A percentile compares a stretch with the other conserved stretches of the same genome.
Conservation (phyloP, 2,113 vertebrate species). For the Callionymus lyra region DNA sequence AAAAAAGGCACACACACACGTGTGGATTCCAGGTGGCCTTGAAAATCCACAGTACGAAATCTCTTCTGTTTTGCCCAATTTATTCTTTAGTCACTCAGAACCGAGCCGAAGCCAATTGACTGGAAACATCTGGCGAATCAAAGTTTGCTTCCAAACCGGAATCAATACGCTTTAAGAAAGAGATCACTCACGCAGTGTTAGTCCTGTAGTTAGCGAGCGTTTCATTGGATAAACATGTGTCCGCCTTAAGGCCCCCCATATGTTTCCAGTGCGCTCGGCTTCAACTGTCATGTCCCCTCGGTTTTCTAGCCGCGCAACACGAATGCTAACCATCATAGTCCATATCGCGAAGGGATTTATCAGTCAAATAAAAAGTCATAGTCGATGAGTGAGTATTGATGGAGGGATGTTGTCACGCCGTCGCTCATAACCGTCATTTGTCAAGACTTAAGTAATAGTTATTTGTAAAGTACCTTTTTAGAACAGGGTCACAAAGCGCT, state of each 20-base stretch:
- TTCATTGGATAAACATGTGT: constrained; percentile 10
- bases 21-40: no score
- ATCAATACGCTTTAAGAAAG: constrained; percentile 4
- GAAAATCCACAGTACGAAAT: no score
- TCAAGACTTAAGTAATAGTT: no score
- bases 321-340: no score
- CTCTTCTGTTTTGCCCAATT: constrained; percentile 6
- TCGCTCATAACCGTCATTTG: no score
- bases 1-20: no score
- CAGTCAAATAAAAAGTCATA: no score
- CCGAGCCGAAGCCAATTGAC: constrained; percentile 5
- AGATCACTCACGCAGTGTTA: constrained; percentile 6
- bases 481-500: no score
- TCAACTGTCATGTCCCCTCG: constrained; percentile 19
- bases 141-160: constrained; percentile 7
- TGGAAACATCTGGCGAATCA: constrained; percentile 7
- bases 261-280: constrained; percentile 15
- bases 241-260: constrained; percentile 25
- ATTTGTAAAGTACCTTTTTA: no score
- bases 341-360: no score
- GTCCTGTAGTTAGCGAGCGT: constrained; percentile 7
- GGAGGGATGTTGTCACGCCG: no score
- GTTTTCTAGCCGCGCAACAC: neutral
- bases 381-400: no score
- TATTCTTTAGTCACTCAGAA: constrained; percentile 4